These are phyloP conservation scores for Alosa sapidissima DNA, from an alignment of 2,797 vertebrate species.

Conservation along the genomic window DNA sequence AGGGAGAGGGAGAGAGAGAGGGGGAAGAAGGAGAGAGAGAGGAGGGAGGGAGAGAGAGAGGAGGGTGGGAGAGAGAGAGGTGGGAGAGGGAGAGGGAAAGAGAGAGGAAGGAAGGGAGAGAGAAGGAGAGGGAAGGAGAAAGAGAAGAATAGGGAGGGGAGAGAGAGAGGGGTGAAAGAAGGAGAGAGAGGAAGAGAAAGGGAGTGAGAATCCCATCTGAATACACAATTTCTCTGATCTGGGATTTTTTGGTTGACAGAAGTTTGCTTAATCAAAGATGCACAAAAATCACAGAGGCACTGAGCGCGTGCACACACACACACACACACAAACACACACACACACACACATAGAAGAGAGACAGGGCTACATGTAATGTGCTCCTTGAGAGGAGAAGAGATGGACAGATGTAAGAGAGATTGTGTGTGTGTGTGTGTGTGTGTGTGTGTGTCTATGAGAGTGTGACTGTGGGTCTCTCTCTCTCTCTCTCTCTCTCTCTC, in stretches of 20 bases:
- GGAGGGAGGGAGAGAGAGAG: too few species aligned
- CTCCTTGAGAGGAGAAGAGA: neutral
- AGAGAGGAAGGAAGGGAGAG: too few species aligned
- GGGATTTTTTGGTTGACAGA: neutral
- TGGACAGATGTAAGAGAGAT: neutral
- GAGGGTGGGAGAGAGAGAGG: too few species aligned
- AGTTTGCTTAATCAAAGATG: neutral
- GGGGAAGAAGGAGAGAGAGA: too few species aligned
- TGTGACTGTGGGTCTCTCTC: neutral
- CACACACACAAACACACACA: neutral
- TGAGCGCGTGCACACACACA: neutral
- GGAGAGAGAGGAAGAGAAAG: too few species aligned
- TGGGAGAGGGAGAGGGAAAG: too few species aligned
- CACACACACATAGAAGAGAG: neutral
- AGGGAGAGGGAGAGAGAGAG: too few species aligned
- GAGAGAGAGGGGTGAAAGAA: too few species aligned
- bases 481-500: too few species aligned
- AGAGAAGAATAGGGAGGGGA: too few species aligned
- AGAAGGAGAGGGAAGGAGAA: too few species aligned
- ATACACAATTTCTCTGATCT: neutral
- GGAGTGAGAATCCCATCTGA: neutral
- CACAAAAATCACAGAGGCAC: neutral
- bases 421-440: constrained; percentile 24
- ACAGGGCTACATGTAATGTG: neutral
- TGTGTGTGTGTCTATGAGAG: constrained; percentile 29